Conservation (phyloP, 2,113 vertebrate species). For the Procapra przewalskii region DNA sequence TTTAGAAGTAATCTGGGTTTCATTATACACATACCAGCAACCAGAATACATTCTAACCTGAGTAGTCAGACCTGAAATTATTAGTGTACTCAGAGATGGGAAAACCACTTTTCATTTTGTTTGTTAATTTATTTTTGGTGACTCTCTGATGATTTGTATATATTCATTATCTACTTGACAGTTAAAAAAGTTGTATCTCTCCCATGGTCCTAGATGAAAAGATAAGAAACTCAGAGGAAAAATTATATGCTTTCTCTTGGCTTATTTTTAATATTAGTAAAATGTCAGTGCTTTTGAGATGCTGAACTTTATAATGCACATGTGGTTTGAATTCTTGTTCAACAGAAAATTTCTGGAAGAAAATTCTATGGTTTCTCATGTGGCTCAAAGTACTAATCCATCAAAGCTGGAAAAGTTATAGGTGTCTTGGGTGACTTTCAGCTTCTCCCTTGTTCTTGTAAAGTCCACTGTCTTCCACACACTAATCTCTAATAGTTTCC, state of each 20-base stretch:
- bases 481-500: not conserved
- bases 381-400: not conserved
- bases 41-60: not conserved
- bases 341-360: not conserved
- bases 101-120: not conserved
- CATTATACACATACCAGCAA: not conserved
- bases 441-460: not conserved
- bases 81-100: not conserved
- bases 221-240: conserved; percentile 15
- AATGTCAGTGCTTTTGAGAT: not conserved
- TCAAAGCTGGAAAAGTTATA: not conserved
- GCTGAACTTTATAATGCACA: not conserved
- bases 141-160: not conserved
- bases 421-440: not conserved
- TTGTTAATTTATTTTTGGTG: not conserved
- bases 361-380: not conserved
- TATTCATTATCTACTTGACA: not conserved
- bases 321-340: not conserved
- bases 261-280: conserved; percentile 12
- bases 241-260: not conserved
- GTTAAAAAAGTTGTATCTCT: not conserved
- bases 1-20: not conserved
- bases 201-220: conserved; percentile 15
- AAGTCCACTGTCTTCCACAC: not conserved
- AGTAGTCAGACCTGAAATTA: not conserved